Base-by-base conservation (phyloP, 2,888 invertebrate genomes). In the Dasysyrphus albostriatus region DNA sequence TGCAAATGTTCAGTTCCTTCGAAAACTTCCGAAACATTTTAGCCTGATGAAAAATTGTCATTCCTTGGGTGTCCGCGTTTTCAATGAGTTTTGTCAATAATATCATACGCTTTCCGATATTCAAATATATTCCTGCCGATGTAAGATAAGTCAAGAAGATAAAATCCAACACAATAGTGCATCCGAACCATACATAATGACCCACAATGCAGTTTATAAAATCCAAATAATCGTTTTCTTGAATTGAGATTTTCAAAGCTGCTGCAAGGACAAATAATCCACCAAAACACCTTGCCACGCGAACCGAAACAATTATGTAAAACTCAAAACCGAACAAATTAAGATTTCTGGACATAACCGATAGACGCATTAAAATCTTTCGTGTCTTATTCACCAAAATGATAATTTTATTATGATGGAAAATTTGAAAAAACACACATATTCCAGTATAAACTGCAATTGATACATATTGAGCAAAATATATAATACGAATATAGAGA, bases 21-120 rank as follows among this genome's bases (percentile, higher is more conserved):
- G 19, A 34, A 49, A 19, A 32, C 12, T 16, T 16, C 2, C 1
- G 16, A 19, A 67, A 34, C 9, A 49, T 67, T 67, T 12, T 10
- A 0, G 9, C 16, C 2, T 3, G 8, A 7, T 24, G 34, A 14
- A 1, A 14, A 4, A 14, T 49, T 8, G 16, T 19, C 4, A 19
- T 8, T 9, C 8, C 0, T 19, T 49, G 47, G 5, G 4, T 10
- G 12, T 32, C 34, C 3, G 14, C 5, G 3, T 7, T 7, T 19
- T 49, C 49, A 4, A 49, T 3, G 8, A 34, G 2, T 34, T 19
- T 49, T 1, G 3, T 3, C 6, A 67, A 8, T 8, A 7, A 2
- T 2, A 24, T 5, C 19, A 67, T 67, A 19, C 19, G 19, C 1
- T 67, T 49, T 67, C 49, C 67, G 5, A 67, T 67, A 49, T 67